These are phyloP conservation scores for Reinhardtius hippoglossoides DNA, from an alignment of 2,113 vertebrate genomes.

Conservation along the genomic window DNA sequence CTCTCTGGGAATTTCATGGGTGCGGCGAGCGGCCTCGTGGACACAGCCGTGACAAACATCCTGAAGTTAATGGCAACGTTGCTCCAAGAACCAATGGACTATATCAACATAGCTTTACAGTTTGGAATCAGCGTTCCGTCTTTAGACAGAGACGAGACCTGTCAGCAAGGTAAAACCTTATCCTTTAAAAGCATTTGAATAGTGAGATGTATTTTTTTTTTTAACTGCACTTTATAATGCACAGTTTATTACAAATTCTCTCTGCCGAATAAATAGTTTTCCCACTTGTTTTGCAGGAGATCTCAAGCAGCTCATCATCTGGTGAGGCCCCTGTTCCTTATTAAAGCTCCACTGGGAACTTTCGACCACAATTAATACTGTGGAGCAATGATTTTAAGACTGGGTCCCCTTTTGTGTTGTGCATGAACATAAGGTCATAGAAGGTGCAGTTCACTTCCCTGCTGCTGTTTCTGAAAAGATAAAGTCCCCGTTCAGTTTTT, in stretches of 20 bases:
- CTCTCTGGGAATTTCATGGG: conserved; percentile 57
- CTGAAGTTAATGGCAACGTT: conserved; percentile 49
- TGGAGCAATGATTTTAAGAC: neutral
- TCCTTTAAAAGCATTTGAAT: neutral
- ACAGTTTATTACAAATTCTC: neutral
- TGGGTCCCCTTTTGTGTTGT: neutral
- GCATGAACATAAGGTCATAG: no score
- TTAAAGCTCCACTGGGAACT: neutral
- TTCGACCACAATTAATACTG: neutral
- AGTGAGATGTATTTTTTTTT: no score
- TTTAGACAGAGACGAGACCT: conserved; percentile 69
- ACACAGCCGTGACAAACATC: conserved; percentile 59
- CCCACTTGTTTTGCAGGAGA: conserved; percentile 75
- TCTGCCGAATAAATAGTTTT: neutral
- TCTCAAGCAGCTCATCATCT: conserved; percentile 86
- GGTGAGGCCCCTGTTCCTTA: conserved; percentile 61
- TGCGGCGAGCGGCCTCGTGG: conserved; percentile 53
- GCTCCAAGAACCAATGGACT: conserved; percentile 73
- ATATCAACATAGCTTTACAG: conserved; percentile 75
- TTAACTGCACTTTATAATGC: neutral
- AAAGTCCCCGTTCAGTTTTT: no score
- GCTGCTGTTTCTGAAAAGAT: no score
- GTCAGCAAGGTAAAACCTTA: conserved; percentile 75
- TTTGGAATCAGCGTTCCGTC: conserved; percentile 74
- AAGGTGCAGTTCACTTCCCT: no score